Conservation (phyloP, 1,140 invertebrate species). For the Aphelenchoides fujianensis region DNA sequence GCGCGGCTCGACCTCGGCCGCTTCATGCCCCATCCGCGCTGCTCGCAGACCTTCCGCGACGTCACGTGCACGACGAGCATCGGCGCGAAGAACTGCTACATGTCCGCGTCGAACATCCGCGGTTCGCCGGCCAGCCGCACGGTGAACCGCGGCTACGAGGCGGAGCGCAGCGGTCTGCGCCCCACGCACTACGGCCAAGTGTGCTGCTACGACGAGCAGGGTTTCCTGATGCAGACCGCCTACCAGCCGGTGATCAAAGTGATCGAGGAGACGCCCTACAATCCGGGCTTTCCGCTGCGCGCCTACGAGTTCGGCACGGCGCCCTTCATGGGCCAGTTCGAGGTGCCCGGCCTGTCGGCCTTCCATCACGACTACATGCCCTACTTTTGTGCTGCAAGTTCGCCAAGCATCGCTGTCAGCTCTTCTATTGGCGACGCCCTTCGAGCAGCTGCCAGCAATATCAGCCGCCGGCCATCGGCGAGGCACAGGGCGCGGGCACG, state of each 20-base stretch:
- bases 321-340: constrained; percentile 62
- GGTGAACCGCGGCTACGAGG: constrained; percentile 41
- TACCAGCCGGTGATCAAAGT: constrained; percentile 62
- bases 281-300: constrained; percentile 58
- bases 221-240: constrained; percentile 60
- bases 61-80: constrained; percentile 61
- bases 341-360: constrained; percentile 56
- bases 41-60: constrained; percentile 61
- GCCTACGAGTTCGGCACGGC: constrained; percentile 61
- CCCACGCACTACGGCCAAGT: constrained; percentile 62
- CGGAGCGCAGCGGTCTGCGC: constrained; percentile 26
- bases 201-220: constrained; percentile 61
- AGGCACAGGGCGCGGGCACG: constrained; percentile 57
- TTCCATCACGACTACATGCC: constrained; percentile 63
- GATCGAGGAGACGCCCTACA: constrained; percentile 62
- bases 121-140: constrained; percentile 47
- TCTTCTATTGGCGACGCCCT: constrained; percentile 61
- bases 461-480: constrained; percentile 58
- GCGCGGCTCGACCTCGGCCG: constrained; percentile 57
- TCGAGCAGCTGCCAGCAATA: constrained; percentile 61
- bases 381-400: constrained; percentile 62
- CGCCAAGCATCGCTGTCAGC: constrained; percentile 59
- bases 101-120: constrained; percentile 60
- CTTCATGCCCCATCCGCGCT: constrained; percentile 62
- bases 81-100: constrained; percentile 59